A percentile compares a stretch with the other conserved stretches of the same genome.
Evolutionary conservation across 2,888 invertebrate species (phyloP).

Genomic region (Drosophila subquinaria): DNA sequence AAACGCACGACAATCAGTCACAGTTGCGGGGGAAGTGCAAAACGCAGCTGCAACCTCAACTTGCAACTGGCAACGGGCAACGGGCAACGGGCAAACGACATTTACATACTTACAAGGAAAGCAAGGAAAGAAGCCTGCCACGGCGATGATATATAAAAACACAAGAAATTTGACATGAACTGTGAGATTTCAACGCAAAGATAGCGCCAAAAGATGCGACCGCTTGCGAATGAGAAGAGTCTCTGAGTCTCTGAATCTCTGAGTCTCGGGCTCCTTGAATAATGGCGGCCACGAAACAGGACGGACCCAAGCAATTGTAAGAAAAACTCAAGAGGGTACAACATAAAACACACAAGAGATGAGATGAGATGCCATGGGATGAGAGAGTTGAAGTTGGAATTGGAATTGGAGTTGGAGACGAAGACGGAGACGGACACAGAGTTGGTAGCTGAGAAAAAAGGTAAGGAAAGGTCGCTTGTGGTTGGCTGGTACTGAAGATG

Average conservation of each 20-base stretch:
- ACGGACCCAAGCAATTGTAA: conserved; percentile 74
- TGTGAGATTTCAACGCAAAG: conserved; percentile 80
- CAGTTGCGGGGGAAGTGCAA: conserved; percentile 68
- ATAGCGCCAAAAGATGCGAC: conserved; percentile 79
- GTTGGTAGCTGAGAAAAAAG: conserved; percentile 74
- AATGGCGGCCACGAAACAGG: conserved; percentile 74
- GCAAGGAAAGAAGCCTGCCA: conserved; percentile 58
- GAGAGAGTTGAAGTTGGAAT: conserved; percentile 28
- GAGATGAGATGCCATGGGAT: conserved; percentile 55
- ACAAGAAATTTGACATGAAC: conserved; percentile 82
- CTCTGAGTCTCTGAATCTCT: conserved; percentile 7
- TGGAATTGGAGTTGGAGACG: conserved; percentile 22
- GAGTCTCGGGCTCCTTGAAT: conserved; percentile 67
- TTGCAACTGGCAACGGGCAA: conserved; percentile 21
- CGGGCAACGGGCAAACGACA: conserved; percentile 44
- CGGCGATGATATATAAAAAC: conserved; percentile 80
- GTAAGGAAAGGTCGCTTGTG: conserved; percentile 46
- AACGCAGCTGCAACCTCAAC: conserved; percentile 62
- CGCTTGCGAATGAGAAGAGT: conserved; percentile 63
- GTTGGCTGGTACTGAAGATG: conserved; percentile 59
- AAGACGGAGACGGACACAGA: conserved; percentile 5
- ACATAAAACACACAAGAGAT: conserved; percentile 72
- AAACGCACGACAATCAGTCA: conserved; percentile 83
- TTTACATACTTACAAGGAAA: conserved; percentile 82
- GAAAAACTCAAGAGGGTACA: conserved; percentile 77